Conservation (phyloP, 2,113 vertebrate genomes). For the Aleadryas rufinucha region DNA sequence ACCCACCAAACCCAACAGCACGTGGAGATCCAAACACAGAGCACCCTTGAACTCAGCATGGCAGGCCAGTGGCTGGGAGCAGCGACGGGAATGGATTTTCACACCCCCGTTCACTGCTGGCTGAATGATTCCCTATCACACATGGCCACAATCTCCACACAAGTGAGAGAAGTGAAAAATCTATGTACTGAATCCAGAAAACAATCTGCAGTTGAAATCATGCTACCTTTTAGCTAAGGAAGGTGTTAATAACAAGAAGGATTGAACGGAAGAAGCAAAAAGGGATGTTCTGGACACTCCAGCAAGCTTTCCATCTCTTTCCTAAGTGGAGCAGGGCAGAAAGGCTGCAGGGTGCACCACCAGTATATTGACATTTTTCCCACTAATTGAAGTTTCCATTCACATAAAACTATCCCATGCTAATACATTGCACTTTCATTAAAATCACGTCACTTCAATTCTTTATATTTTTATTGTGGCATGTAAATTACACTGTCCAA, state of each 20-base stretch:
- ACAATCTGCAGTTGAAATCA: background rate
- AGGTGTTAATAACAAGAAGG: background rate
- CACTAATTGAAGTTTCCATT: background rate
- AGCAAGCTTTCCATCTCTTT: background rate
- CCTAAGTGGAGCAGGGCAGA: background rate
- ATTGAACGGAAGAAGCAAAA: background rate
- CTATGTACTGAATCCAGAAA: background rate
- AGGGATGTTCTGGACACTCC: background rate
- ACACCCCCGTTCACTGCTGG: accelerated
- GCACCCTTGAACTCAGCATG: background rate
- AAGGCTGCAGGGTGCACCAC: background rate
- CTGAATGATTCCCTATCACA: background rate
- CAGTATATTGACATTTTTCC: background rate
- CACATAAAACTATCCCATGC: background rate
- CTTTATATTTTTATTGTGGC: background rate
- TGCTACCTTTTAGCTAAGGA: background rate
- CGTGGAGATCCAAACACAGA: background rate
- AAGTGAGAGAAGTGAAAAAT: background rate
- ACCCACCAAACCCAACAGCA: background rate
- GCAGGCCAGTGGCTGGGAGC: background rate
- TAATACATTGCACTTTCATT: background rate
- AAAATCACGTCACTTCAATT: background rate
- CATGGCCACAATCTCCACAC: accelerated
- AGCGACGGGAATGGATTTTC: background rate
- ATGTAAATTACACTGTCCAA: background rate